phyloP scores from a whole-genome alignment of 2,888 invertebrate species.

The Pseudococcus longispinus region DNA sequence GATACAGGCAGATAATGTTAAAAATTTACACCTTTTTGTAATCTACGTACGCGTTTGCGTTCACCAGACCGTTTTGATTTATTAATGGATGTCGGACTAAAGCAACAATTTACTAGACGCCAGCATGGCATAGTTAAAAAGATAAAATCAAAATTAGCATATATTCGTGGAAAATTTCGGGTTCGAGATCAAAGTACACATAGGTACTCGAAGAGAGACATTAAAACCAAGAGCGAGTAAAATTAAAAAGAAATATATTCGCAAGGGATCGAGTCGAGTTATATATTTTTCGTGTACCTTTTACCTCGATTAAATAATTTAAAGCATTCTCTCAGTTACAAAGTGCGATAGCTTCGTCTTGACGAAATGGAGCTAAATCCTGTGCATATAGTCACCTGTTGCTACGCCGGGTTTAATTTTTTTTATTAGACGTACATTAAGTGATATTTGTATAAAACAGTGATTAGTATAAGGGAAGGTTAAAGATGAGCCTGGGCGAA shows the following conservation, averaged over 20 bases:
- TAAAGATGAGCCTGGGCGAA: neutral
- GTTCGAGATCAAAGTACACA: neutral
- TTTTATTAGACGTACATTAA: neutral
- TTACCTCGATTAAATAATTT: neutral
- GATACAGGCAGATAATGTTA: neutral
- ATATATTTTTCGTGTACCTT: neutral
- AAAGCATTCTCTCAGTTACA: neutral
- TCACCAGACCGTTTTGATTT: neutral
- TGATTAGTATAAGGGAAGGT: neutral
- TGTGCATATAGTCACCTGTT: neutral
- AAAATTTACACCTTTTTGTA: neutral
- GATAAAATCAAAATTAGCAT: constrained; percentile 1
- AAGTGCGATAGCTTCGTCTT: neutral
- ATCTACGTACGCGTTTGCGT: neutral
- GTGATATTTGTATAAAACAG: neutral
- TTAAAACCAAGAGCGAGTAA: neutral
- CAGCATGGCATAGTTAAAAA: neutral
- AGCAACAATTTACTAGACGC: neutral
- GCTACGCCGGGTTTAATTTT: neutral
- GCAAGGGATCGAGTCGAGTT: neutral
- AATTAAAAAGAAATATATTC: neutral
- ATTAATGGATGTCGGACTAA: neutral
- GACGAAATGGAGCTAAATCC: neutral
- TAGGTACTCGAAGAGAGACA: neutral
- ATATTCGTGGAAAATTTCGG: neutral